These are phyloP conservation scores for Cacatua alba DNA, from an alignment of 2,113 vertebrate species.

Conservation along the genomic window DNA sequence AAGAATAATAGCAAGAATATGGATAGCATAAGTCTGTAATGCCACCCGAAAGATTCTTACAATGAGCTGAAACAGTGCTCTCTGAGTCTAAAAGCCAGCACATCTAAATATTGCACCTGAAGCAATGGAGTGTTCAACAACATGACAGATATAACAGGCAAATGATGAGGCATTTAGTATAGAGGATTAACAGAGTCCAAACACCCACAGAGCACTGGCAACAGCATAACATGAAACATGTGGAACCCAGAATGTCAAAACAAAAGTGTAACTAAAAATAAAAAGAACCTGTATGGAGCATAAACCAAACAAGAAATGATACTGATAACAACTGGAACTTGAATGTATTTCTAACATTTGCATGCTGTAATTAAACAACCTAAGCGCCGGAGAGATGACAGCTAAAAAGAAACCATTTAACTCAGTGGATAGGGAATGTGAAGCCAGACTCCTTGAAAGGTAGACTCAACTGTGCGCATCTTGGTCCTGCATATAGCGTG, in stretches of 20 bases:
- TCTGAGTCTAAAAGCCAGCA: background rate
- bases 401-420: background rate
- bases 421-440: background rate
- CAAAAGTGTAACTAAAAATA: background rate
- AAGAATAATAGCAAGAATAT: background rate
- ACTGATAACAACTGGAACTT: background rate
- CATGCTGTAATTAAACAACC: background rate
- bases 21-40: background rate
- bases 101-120: background rate
- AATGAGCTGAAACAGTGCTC: background rate
- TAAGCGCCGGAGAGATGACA: background rate
- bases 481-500: background rate
- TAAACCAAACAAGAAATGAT: background rate
- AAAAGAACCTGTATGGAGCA: background rate
- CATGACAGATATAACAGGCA: background rate
- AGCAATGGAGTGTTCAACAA: background rate
- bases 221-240: background rate
- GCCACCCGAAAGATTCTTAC: background rate
- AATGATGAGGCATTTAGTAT: background rate
- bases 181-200: background rate
- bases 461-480: background rate
- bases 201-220: background rate
- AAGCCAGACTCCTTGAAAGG: background rate
- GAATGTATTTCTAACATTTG: background rate
- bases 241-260: background rate